Base-by-base conservation (phyloP, 2,113 vertebrate genomes). In the Microtus ochrogaster region DNA sequence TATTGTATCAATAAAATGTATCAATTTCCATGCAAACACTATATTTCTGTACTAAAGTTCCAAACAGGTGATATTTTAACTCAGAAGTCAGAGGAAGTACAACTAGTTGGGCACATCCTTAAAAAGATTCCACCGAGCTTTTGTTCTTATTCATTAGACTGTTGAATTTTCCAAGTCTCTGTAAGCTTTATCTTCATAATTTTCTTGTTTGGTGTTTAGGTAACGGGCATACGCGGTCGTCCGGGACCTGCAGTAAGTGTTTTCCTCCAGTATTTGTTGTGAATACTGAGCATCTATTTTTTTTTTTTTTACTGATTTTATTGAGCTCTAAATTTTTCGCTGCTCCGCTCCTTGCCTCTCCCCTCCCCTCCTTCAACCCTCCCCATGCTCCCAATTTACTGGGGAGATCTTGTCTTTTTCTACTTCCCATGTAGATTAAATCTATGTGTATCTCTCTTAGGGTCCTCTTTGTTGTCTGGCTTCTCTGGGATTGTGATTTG, bases 191-290 rank as follows among this genome's bases (percentile, higher is more conserved):
- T 33, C 26, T 78, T 72, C 36, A 83, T 1, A 55, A 74, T 70
- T 81, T 17, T 33, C 96, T 92, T 74, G 12, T 73, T 92, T 94
- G 33, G 70, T 76, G 3, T 97, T 78, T 96, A 99, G 99, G 99
- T 99, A 90, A 99, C 99, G 13, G 99, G 99, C 39, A 99, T 99
- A 81, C 98, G 99, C 96, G 99, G 99, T 66, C 99, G 99, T 5
- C 99, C 99, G 0, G 99, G 99, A 97, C 98, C 99, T 6, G 98
- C 99, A 0, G 99, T 99, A 99, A 99, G 99, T 98, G 94, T 5
- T 93, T 92, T 47, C 16, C 19, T 83, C 16, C 2, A 7, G 2
- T 4, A 21, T 58, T 76, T 36, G 2, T 68, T 17, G 11, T 55
- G 47, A 6, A 58, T 88, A n/a, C 30, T 76, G 68, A 63, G 76